Conservation (phyloP, 2,888 invertebrate genomes). For the Drosophila stalkeri region DNA sequence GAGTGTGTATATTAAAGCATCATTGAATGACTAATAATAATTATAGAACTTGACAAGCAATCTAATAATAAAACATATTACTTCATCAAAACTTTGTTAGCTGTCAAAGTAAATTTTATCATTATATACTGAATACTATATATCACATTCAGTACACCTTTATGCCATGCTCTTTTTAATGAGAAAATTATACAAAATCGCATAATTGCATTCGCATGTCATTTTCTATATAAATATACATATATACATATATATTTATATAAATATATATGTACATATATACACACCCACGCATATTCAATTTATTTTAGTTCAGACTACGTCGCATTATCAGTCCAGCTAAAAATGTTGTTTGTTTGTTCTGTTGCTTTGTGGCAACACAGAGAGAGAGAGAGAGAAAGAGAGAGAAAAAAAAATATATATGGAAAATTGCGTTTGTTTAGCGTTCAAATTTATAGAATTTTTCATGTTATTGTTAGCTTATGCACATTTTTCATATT, state of each 20-base stretch:
- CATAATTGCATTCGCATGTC: conserved; percentile 46
- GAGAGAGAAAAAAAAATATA: neutral
- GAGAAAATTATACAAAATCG: conserved; percentile 48
- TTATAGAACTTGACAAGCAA: conserved; percentile 30
- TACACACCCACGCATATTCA: neutral
- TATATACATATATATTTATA: neutral
- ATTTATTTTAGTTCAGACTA: conserved; percentile 1
- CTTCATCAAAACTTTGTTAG: conserved; percentile 40
- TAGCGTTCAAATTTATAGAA: conserved; percentile 55
- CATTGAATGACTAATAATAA: conserved; percentile 49
- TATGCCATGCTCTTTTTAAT: conserved; percentile 41
- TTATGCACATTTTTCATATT: conserved; percentile 56
- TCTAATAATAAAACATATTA: conserved; percentile 65
- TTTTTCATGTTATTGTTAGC: conserved; percentile 58
- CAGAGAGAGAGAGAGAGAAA: too few relatives aligned
- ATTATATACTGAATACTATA: conserved; percentile 38
- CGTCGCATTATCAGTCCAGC: neutral
- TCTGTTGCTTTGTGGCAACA: neutral
- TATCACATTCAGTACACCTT: conserved; percentile 9
- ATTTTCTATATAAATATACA: conserved; percentile 3
- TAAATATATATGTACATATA: neutral
- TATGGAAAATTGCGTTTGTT: conserved; percentile 39
- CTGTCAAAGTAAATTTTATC: conserved; percentile 48
- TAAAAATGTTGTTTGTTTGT: conserved; percentile 16
- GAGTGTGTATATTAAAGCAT: conserved; percentile 12